Conservation (phyloP, 2,888 invertebrate species). For the Dasysyrphus albostriatus region DNA sequence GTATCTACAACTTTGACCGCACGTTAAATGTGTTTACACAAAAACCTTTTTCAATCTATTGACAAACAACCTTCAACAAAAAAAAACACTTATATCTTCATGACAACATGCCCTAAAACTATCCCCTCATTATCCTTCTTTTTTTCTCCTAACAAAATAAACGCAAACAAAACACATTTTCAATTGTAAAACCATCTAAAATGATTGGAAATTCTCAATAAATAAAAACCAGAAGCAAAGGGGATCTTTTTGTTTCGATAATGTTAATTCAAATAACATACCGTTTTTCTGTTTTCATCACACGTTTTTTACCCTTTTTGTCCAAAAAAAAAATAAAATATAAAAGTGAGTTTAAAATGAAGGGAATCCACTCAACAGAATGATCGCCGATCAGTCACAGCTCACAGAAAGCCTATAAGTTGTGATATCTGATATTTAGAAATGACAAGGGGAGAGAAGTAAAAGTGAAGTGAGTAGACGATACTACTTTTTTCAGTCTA, state of each 20-base stretch:
- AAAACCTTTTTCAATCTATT: background rate
- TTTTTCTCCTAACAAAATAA: background rate
- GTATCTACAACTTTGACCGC: background rate
- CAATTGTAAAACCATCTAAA: conserved; percentile 46
- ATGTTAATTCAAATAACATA: conserved; percentile 45
- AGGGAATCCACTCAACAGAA: conserved; percentile 33
- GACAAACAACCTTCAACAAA: background rate
- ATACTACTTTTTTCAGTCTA: background rate
- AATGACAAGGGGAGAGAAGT: conserved; percentile 12
- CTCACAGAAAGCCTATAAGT: conserved; percentile 16
- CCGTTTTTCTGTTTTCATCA: conserved; percentile 7
- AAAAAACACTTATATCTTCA: conserved; percentile 5
- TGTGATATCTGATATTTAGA: conserved; percentile 56
- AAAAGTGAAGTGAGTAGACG: background rate
- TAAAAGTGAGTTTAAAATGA: conserved; percentile 38
- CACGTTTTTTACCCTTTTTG: conserved; percentile 1
- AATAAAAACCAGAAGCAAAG: conserved; percentile 53
- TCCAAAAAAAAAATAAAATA: conserved; percentile 1
- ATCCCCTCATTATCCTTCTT: background rate
- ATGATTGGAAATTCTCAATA: conserved; percentile 47
- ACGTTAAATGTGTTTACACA: background rate
- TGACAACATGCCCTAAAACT: conserved; percentile 8
- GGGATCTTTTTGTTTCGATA: conserved; percentile 37
- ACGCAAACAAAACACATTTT: conserved; percentile 9
- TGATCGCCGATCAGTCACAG: conserved; percentile 43